Evolutionary conservation across 37 sponge, comb jelly and placozoan genomes (phyloP), one percentile per base, ranked within the genome.

Genomic region (Ianthella basta): DNA sequence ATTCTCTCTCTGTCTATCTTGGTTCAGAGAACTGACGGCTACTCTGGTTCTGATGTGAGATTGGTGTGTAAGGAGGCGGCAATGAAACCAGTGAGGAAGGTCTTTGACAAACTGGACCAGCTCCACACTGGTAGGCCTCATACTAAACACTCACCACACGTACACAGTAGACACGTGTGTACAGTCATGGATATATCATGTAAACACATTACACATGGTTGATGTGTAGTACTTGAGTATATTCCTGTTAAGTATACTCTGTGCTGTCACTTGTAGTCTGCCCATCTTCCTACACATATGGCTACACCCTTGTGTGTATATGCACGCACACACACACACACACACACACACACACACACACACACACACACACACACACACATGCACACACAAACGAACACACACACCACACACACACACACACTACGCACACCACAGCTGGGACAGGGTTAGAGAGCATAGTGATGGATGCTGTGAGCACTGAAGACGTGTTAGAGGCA

Each of bases 31-130:
- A 99, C 97, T 15, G 97, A 93, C 24, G 97, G 97, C n/a, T 99
- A 99, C 86, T 96, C 99, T 64, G 99, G 99, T 0, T 99, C 99
- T 4, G 99, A 99, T 80, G 91, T 99, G 13, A 86, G 88, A 66
- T 79, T 96, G 72, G 91, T 96, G 25, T 97, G 99, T 79, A 99
- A 99, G 72, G 99, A 99, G 77, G 97, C 99, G n/a, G 96, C 94
- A 68, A 99, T 99, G 99, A 80, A 91, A 23, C 73, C 94, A 41
- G 87, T 99, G n/a, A 83, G 99, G 60, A 89, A 91, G 67, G 93
- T 99, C 61, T 99, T 96, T 66, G 82, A 94, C 41, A 72, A 57
- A 29, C 85, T 91, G 29, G 90, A 91, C 54, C 30, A 36, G 18
- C 30, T 85, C 15, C 37, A 36, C 15, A 64, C 29, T 0, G 82